These are phyloP conservation scores for Philantomba maxwellii DNA, from an alignment of 2,113 vertebrate genomes.

Conservation along the genomic window DNA sequence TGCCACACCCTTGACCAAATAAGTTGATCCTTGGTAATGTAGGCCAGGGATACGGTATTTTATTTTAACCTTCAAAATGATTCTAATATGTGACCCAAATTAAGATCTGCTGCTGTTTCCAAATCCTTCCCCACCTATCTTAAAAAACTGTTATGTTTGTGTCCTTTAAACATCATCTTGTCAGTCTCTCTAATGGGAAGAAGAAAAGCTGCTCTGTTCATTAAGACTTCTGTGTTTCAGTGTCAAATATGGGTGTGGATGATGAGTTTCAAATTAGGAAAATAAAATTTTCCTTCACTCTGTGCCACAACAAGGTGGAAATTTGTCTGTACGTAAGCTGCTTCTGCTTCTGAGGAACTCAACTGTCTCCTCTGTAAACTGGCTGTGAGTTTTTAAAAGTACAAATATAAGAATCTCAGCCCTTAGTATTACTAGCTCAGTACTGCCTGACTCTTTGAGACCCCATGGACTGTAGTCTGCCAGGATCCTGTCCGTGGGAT, in stretches of 20 bases:
- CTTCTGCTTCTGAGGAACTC: neutral
- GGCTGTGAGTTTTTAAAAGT: neutral
- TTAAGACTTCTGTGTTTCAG: neutral
- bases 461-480: neutral
- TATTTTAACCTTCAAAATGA: neutral
- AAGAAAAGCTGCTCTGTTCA: neutral
- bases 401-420: neutral
- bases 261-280: neutral
- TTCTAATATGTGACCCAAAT: neutral
- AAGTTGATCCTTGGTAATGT: neutral
- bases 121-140: neutral
- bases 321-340: neutral
- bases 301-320: neutral
- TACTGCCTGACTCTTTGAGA: neutral
- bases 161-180: neutral
- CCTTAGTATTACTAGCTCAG: neutral
- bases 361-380: neutral
- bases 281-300: neutral
- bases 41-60: neutral
- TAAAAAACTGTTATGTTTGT: neutral
- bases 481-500: neutral
- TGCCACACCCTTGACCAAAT: neutral
- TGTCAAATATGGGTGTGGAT: neutral
- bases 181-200: neutral
- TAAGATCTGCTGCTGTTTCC: neutral